Evolutionary conservation across 2,888 invertebrate genomes (phyloP).

Genomic region (Chymomyza procnemis): DNA sequence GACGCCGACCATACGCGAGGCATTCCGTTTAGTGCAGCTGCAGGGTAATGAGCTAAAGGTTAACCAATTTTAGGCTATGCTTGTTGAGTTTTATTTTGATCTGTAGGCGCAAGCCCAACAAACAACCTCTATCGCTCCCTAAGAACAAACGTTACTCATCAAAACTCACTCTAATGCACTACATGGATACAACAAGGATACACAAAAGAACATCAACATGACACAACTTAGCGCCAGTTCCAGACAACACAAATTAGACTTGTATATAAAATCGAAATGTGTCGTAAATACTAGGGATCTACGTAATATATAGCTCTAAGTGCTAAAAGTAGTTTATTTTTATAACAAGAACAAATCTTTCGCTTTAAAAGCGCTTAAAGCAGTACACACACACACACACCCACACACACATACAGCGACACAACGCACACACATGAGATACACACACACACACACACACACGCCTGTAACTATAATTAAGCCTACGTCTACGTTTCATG

Average conservation of each 20-base stretch:
- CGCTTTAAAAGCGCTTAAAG: not conserved
- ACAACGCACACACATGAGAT: not conserved
- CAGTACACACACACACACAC: not conserved
- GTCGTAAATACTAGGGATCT: not conserved
- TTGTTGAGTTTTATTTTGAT: conserved; percentile 78
- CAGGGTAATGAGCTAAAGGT: conserved; percentile 78
- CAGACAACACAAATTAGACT: conserved; percentile 2
- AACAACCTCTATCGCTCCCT: not conserved
- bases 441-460: not conserved
- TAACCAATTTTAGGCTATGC: conserved; percentile 78
- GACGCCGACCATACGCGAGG: conserved; percentile 79
- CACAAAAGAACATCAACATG: not conserved
- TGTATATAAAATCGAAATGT: not conserved
- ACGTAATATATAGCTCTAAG: not conserved
- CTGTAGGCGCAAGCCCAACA: conserved; percentile 61
- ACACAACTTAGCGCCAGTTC: not conserved
- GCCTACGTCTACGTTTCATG: conserved; percentile 44
- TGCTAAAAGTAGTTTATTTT: not conserved
- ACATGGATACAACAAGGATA: not conserved
- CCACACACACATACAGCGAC: not conserved
- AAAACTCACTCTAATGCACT: not conserved
- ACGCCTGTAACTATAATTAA: conserved; percentile 4
- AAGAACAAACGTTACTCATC: not conserved
- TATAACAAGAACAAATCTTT: not conserved
- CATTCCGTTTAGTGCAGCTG: conserved; percentile 78